Percentiles rank a stretch among this genome's conserved stretches.
Evolutionary conservation across 2,113 vertebrate species (phyloP).

Genomic region (Columba janthina): DNA sequence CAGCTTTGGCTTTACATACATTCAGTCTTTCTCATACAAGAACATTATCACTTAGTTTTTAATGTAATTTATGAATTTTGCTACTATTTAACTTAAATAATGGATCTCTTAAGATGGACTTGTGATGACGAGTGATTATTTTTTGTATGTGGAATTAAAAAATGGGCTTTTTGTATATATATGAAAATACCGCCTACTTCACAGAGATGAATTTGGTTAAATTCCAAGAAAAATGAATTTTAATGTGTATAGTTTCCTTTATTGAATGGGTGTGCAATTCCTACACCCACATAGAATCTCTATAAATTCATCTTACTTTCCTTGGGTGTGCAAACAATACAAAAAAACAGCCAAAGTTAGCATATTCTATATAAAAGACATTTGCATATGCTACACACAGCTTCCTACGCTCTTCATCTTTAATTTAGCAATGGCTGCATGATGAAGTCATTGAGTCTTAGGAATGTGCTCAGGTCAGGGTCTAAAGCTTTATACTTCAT

Average conservation of each 20-base stretch:
- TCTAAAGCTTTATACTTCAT: constrained; percentile 56
- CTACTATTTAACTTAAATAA: neutral
- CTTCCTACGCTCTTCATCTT: constrained; percentile 34
- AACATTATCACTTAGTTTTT: neutral
- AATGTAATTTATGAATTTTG: neutral
- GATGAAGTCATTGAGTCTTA: constrained; percentile 35
- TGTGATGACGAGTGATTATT: neutral
- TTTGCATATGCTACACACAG: neutral
- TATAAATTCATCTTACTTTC: constrained; percentile 20
- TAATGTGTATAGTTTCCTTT: constrained; percentile 4
- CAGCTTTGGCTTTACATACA: neutral
- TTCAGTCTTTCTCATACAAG: neutral
- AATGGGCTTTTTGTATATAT: neutral
- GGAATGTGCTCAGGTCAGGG: constrained; percentile 26
- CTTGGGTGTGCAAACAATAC: constrained; percentile 30
- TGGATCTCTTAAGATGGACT: neutral
- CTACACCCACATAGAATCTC: constrained; percentile 1
- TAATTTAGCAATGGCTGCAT: constrained; percentile 42
- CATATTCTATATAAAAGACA: constrained; percentile 14
- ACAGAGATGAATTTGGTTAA: neutral
- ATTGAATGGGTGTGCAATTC: constrained; percentile 6
- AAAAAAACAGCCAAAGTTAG: constrained; percentile 6
- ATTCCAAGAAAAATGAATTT: constrained; percentile 28
- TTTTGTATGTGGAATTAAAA: neutral
- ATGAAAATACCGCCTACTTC: neutral